Evolutionary conservation across 2,888 invertebrate species (phyloP), one percentile per base, ranked within the genome.

Genomic region (Eledone cirrhosa): DNA sequence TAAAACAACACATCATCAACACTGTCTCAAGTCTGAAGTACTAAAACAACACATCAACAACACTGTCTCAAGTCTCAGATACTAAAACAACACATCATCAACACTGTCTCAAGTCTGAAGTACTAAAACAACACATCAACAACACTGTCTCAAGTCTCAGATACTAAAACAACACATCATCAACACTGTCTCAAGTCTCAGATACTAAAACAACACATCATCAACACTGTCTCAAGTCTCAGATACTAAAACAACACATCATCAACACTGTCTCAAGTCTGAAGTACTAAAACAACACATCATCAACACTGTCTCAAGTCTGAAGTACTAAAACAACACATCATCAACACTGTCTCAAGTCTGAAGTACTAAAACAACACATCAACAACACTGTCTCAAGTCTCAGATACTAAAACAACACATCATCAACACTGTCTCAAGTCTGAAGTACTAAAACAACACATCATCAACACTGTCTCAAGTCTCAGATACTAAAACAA

Each of bases 381-480:
- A n/a, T 93, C 93, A 90, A 99, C 98, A 87, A 95, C 95, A 77
- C 85, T 86, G 91, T 97, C 97, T 8, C 48, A 48, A 16, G 72
- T 41, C 72, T 72, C 31, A 33, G 31, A 69, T n/a, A n/a, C 24
- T 5, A 47, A 48, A 24, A 67, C 7, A 16, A 41, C n/a, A n/a
- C n/a, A n/a, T 93, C 93, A 90, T 99, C 98, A 87, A 95, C 95
- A 77, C 85, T 86, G 91, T 97, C 97, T 8, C 48, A 48, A 16
- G 72, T 41, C 72, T 72, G 72, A 33, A 72, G 31, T n/a, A n/a
- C 24, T 5, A 47, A 48, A 24, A 67, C 7, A 16, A 41, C n/a
- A n/a, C n/a, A n/a, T 93, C 93, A 90, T 99, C 98, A 87, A 95
- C 95, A 77, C 85, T 86, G 91, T 97, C 97, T 8, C 48, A 48